Conservation (phyloP, 2,113 vertebrate species). For the Stegastes partitus region DNA sequence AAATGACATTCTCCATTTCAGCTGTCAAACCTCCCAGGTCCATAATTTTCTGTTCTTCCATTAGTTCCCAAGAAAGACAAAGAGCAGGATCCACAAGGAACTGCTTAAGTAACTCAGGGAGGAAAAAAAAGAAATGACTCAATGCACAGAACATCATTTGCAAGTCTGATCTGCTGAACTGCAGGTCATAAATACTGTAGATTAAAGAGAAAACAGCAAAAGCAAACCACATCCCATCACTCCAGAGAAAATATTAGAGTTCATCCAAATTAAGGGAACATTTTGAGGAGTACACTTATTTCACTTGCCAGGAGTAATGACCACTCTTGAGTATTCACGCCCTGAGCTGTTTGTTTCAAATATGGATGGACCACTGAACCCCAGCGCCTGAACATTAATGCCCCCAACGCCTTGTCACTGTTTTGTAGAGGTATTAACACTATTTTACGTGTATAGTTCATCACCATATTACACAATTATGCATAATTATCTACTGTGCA, state of each 20-base stretch:
- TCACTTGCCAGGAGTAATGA: too few species aligned
- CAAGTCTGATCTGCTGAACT: not conserved
- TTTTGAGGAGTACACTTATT: not conserved
- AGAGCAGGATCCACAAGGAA: constrained; percentile 22
- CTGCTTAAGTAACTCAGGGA: constrained; percentile 10
- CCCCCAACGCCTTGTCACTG: too few species aligned
- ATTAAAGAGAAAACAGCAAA: constrained; percentile 12
- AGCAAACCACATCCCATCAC: not conserved
- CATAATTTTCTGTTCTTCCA: constrained; percentile 24
- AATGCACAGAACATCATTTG: constrained; percentile 10
- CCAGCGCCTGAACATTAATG: too few species aligned
- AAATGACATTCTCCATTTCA: constrained; percentile 47
- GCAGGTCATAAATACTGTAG: not conserved
- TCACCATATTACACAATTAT: too few species aligned
- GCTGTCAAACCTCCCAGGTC: constrained; percentile 34
- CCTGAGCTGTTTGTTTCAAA: too few species aligned
- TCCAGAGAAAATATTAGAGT: not conserved
- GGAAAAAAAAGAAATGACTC: constrained; percentile 5
- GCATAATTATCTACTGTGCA: too few species aligned
- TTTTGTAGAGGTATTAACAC: too few species aligned
- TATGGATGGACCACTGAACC: too few species aligned
- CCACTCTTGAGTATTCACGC: too few species aligned
- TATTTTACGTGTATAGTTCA: too few species aligned
- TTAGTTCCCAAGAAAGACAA: constrained; percentile 27
- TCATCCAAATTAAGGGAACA: not conserved